Evolutionary conservation across 2,888 invertebrate genomes (phyloP).

Genomic region (Axea sp.): DNA sequence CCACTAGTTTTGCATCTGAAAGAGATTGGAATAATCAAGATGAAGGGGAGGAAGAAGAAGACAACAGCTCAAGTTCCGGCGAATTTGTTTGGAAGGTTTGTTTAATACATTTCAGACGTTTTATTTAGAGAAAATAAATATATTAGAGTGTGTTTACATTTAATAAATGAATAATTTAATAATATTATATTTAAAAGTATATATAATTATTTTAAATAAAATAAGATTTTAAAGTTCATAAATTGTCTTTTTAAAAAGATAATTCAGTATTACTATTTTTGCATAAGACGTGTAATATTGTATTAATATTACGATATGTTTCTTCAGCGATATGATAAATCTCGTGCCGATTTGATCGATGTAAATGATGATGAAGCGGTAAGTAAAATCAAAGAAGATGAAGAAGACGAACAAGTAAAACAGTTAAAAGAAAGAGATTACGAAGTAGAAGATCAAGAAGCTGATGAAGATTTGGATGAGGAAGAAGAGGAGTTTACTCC

Average conservation of each 20-base stretch:
- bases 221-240: too few relatives aligned
- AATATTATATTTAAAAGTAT: too few relatives aligned
- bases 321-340: conserved; percentile 71
- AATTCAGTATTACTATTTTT: too few relatives aligned
- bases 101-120: too few relatives aligned
- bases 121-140: too few relatives aligned
- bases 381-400: conserved; percentile 68
- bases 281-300: too few relatives aligned
- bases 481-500: conserved; percentile 87
- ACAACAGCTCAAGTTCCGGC: conserved; percentile 85
- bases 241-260: too few relatives aligned
- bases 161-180: too few relatives aligned
- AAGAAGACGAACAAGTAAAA: conserved; percentile 51
- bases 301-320: too few relatives aligned
- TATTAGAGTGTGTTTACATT: too few relatives aligned
- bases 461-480: conserved; percentile 82
- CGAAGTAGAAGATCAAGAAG: conserved; percentile 73
- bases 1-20: conserved; percentile 80
- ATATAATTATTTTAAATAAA: too few relatives aligned
- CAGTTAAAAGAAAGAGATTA: conserved; percentile 75
- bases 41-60: conserved; percentile 76
- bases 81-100: conserved; percentile 90
- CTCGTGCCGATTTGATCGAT: conserved; percentile 66
- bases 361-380: conserved; percentile 56
- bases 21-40: conserved; percentile 86